Evolutionary conservation across 2,888 invertebrate species (phyloP).

Genomic region (Oconnorella tubifera): DNA sequence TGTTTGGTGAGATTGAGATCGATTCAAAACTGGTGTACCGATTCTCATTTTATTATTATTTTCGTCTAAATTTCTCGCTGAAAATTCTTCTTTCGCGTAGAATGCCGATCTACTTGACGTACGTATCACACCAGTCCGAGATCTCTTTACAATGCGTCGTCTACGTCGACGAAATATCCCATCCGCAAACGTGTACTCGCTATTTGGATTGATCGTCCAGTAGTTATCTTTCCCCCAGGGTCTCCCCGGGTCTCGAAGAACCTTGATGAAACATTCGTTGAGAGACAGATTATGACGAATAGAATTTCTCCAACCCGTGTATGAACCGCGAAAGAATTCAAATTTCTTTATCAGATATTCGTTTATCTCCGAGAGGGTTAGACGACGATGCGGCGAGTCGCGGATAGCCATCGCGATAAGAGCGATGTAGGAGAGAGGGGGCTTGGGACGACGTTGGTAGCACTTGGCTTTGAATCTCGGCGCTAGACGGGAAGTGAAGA

Average conservation of each 20-base stretch:
- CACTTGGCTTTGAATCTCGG: too few relatives aligned
- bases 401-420: constrained; percentile 34
- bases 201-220: constrained; percentile 35
- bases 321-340: constrained; percentile 31
- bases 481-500: too few relatives aligned
- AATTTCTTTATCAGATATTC: constrained; percentile 31
- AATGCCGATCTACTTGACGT: too few relatives aligned
- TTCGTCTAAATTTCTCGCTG: too few relatives aligned
- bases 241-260: constrained; percentile 23
- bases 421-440: constrained; percentile 33
- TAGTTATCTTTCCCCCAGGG: constrained; percentile 34
- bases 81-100: too few relatives aligned
- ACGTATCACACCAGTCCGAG: too few relatives aligned
- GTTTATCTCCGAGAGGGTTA: constrained; percentile 34
- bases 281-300: constrained; percentile 34
- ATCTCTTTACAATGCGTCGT: constrained; percentile 20
- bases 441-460: constrained; percentile 32
- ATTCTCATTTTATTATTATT: too few relatives aligned
- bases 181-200: constrained; percentile 35
- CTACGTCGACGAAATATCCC: constrained; percentile 31
- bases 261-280: constrained; percentile 33
- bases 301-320: constrained; percentile 35
- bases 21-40: too few relatives aligned
- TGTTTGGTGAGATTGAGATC: too few relatives aligned
- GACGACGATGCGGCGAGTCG: constrained; percentile 27